Evolutionary conservation across 2,888 invertebrate genomes (phyloP).

Genomic region (Pocota personata): DNA sequence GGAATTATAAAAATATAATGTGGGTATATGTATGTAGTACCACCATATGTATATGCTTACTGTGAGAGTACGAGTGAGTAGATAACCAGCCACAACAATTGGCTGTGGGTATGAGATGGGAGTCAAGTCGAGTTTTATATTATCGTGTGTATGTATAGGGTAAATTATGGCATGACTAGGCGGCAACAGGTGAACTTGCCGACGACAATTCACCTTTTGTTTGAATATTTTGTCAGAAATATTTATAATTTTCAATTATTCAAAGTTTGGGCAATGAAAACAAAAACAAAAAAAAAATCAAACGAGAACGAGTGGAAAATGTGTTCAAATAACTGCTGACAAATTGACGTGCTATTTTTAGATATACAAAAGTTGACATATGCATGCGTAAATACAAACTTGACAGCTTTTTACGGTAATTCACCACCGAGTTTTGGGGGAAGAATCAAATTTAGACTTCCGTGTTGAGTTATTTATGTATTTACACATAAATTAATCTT

Average conservation of each 20-base stretch:
- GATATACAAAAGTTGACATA: neutral
- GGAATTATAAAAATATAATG: conserved; percentile 13
- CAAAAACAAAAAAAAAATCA: neutral
- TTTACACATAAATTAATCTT: neutral
- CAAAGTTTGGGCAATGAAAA: neutral
- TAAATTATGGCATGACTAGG: conserved; percentile 53
- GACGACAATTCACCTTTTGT: conserved; percentile 21
- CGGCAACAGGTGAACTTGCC: conserved; percentile 65
- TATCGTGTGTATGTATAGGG: neutral
- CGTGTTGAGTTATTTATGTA: neutral
- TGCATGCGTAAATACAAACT: neutral
- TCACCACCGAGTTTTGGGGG: neutral
- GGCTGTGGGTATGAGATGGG: conserved; percentile 6
- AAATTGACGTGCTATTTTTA: neutral
- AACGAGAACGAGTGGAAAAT: neutral
- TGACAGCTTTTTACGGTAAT: neutral
- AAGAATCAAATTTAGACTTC: neutral
- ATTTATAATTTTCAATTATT: conserved; percentile 22
- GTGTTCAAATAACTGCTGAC: neutral
- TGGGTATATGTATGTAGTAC: conserved; percentile 7
- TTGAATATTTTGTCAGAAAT: conserved; percentile 19
- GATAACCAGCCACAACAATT: conserved; percentile 54
- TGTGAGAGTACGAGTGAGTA: neutral
- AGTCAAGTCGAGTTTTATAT: conserved; percentile 18
- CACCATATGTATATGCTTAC: neutral